Evolutionary conservation across 1,140 invertebrate species (phyloP).

Genomic region (Neoseiulus cucumeris): DNA sequence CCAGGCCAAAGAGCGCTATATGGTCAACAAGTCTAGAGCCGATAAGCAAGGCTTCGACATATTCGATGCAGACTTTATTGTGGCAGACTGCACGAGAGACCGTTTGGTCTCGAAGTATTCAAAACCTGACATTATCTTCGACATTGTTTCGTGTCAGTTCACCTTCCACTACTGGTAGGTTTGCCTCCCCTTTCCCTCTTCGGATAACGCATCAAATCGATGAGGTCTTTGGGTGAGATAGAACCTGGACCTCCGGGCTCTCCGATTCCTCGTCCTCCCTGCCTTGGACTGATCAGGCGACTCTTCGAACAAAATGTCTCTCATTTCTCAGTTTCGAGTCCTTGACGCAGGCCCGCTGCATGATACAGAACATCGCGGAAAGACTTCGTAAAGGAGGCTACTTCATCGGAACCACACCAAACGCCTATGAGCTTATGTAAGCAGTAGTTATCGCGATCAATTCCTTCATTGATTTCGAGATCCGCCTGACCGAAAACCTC

Average conservation of each 20-base stretch:
- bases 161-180: constrained; percentile 41
- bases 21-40: constrained; percentile 26
- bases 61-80: constrained; percentile 75
- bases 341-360: constrained; percentile 64
- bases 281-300: too few species aligned
- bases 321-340: constrained; percentile 82
- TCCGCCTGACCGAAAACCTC: too few species aligned
- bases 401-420: constrained; percentile 88
- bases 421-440: constrained; percentile 74
- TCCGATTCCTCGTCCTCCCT: too few species aligned
- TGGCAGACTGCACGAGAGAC: constrained; percentile 72
- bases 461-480: too few species aligned
- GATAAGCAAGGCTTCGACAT: constrained; percentile 17
- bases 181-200: too few species aligned
- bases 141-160: constrained; percentile 92
- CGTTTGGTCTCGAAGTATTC: constrained; percentile 30
- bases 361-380: constrained; percentile 79
- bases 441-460: too few species aligned
- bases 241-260: too few species aligned
- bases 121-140: constrained; percentile 52
- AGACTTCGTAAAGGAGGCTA: constrained; percentile 67
- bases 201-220: too few species aligned
- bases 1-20: constrained; percentile 28
- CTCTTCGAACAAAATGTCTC: too few species aligned
- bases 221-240: too few species aligned